phyloP scores from a whole-genome alignment of 2,113 vertebrate genomes.

The Emydocephalus ijimae region DNA sequence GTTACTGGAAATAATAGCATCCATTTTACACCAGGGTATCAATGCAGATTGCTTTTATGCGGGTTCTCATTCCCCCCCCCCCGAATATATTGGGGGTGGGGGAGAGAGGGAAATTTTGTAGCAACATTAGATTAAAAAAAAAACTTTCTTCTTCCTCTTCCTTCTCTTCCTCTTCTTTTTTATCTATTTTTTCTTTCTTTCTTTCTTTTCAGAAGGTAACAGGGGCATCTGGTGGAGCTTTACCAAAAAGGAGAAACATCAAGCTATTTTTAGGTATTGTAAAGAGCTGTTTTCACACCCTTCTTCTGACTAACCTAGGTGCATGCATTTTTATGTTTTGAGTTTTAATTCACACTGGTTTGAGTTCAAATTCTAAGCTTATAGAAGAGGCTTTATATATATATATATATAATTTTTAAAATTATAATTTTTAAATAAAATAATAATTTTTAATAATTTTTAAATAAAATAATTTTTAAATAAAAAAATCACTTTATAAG shows the following conservation, averaged over 20 bases:
- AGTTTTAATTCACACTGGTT: slow-evolving; percentile 16
- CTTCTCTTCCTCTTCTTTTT: slow-evolving; percentile 31
- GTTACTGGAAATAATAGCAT: background rate
- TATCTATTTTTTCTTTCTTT: slow-evolving; percentile 17
- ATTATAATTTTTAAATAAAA: too few species aligned
- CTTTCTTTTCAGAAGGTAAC: slow-evolving; percentile 85
- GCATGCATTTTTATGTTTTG: slow-evolving; percentile 40
- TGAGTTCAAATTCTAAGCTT: background rate
- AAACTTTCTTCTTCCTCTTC: slow-evolving; percentile 58
- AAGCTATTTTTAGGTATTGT: slow-evolving; percentile 91
- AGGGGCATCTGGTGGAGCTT: slow-evolving; percentile 90
- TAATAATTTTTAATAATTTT: too few species aligned
- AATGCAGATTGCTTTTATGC: background rate
- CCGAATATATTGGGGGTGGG: too few species aligned
- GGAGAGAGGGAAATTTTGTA: background rate
- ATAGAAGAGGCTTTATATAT: background rate
- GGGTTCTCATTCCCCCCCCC: background rate
- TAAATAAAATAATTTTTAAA: too few species aligned
- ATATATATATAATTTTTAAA: too few species aligned
- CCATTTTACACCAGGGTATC: background rate
- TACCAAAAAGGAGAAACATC: slow-evolving; percentile 87
- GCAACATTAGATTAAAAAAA: background rate
- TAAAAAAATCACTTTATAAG: background rate
- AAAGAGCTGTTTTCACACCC: slow-evolving; percentile 49
- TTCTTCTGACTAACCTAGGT: slow-evolving; percentile 48